A percentile compares a stretch with the other conserved stretches of the same genome.
These are phyloP conservation scores for Danio kyathit DNA, from an alignment of 2,797 vertebrate species.

Conservation along the genomic window DNA sequence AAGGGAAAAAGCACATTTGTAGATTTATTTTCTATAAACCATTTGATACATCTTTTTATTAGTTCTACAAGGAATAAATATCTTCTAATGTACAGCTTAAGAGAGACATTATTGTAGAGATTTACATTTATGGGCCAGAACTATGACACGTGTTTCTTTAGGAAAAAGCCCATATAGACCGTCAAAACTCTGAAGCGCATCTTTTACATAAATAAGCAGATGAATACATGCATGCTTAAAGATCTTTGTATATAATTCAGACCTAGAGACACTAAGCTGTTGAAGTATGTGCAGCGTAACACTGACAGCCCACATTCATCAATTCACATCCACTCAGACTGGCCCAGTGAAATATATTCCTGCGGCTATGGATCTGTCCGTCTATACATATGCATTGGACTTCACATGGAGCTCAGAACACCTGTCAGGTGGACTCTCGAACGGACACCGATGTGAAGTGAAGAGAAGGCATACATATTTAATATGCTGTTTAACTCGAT, in stretches of 20 bases:
- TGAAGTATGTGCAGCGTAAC: conserved; percentile 56
- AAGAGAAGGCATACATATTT: conserved; percentile 52
- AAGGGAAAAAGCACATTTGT: background rate
- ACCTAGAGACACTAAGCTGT: conserved; percentile 52
- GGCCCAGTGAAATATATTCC: conserved; percentile 44
- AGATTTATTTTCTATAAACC: conserved; percentile 2
- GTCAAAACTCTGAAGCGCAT: conserved; percentile 47
- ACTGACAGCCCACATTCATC: conserved; percentile 59
- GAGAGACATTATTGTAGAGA: conserved; percentile 33
- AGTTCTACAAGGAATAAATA: background rate
- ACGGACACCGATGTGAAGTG: conserved; percentile 47
- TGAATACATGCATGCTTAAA: conserved; percentile 60
- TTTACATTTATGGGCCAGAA: conserved; percentile 24
- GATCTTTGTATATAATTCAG: conserved; percentile 53
- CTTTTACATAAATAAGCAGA: conserved; percentile 53
- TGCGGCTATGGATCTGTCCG: conserved; percentile 18
- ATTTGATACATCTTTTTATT: conserved; percentile 17
- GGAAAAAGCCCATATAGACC: conserved; percentile 4
- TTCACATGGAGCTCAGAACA: conserved; percentile 48
- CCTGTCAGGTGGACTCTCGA: conserved; percentile 43
- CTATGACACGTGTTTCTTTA: background rate
- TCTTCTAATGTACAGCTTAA: background rate
- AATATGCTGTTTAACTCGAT: conserved; percentile 50
- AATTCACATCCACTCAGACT: conserved; percentile 46
- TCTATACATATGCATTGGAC: conserved; percentile 54